Evolutionary conservation across 2,888 invertebrate species (phyloP).

Genomic region (Diogma glabrata): DNA sequence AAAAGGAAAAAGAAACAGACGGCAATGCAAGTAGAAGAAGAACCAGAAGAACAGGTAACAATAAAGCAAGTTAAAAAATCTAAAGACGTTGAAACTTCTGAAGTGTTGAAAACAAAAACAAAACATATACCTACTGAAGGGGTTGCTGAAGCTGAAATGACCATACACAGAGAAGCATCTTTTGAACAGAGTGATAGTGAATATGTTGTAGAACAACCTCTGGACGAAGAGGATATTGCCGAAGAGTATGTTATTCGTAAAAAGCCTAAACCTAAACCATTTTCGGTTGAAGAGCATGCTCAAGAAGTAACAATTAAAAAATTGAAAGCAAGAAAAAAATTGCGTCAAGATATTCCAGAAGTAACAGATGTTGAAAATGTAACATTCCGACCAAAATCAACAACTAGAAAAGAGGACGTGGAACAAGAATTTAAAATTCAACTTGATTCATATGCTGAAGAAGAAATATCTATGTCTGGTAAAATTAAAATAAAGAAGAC

Average conservation of each 20-base stretch:
- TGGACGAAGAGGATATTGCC: conserved; percentile 38
- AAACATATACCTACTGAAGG: conserved; percentile 32
- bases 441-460: conserved; percentile 74
- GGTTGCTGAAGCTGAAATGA: conserved; percentile 36
- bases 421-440: conserved; percentile 84
- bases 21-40: conserved; percentile 20
- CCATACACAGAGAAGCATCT: conserved; percentile 27
- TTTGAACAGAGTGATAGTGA: conserved; percentile 25
- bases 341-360: conserved; percentile 54
- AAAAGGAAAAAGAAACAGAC: not conserved
- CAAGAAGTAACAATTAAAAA: conserved; percentile 64
- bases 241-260: conserved; percentile 42
- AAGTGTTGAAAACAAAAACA: conserved; percentile 21
- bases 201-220: conserved; percentile 21
- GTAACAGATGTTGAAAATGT: conserved; percentile 65
- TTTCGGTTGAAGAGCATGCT: conserved; percentile 44
- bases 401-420: conserved; percentile 73
- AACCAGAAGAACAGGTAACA: conserved; percentile 28
- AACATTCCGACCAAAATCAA: conserved; percentile 63
- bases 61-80: conserved; percentile 19
- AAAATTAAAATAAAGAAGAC: conserved; percentile 68
- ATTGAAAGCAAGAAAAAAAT: conserved; percentile 53
- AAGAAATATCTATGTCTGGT: conserved; percentile 76
- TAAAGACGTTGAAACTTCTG: conserved; percentile 22
- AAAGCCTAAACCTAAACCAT: conserved; percentile 39